These are phyloP conservation scores for Gymnarchus niloticus DNA, from an alignment of 2,113 vertebrate genomes.

Conservation along the genomic window DNA sequence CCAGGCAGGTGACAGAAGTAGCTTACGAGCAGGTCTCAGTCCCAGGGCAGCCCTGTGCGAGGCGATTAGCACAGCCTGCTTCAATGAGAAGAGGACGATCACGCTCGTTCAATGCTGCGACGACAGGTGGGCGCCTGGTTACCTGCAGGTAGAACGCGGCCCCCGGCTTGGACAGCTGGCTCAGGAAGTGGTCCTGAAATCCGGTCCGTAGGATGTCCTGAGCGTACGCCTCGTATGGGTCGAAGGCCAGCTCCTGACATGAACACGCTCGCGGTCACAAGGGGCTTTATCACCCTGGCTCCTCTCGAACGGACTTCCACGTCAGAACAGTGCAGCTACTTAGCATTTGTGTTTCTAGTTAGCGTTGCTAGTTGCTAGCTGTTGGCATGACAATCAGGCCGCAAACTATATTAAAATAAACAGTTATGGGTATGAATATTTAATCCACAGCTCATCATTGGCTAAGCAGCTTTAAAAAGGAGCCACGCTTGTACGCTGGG, in stretches of 20 bases:
- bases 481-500: neutral
- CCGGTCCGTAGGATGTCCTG: slow-evolving; percentile 87
- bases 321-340: neutral
- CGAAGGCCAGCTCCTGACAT: slow-evolving; percentile 90
- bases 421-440: neutral
- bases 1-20: slow-evolving; percentile 22
- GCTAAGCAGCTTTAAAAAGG: neutral
- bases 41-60: neutral
- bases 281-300: neutral
- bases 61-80: neutral
- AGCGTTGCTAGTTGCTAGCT: too few species aligned
- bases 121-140: too few species aligned
- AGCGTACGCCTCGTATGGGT: slow-evolving; percentile 93
- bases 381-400: too few species aligned
- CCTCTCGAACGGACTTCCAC: neutral
- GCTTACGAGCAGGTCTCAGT: slow-evolving; percentile 34
- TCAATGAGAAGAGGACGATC: too few species aligned
- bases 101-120: too few species aligned
- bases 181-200: slow-evolving; percentile 87
- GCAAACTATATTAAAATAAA: neutral
- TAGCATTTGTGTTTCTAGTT: too few species aligned
- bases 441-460: neutral
- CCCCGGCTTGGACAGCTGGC: slow-evolving; percentile 79
- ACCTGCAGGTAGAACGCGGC: slow-evolving; percentile 92
- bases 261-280: neutral